Base-by-base conservation (phyloP, 1,140 invertebrate genomes). In the Lerema accius region DNA sequence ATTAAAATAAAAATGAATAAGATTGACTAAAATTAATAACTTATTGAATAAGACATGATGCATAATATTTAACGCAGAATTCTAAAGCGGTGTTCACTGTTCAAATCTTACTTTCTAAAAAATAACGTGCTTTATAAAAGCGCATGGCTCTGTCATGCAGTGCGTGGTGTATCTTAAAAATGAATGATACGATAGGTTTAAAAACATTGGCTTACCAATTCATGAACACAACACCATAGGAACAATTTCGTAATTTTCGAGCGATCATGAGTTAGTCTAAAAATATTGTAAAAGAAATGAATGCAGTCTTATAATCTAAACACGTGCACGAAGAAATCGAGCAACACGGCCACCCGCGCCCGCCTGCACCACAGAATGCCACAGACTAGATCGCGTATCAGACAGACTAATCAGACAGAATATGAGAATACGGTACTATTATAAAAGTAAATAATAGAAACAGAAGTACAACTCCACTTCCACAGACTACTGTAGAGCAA, bases 231-330 rank as follows among this genome's bases (percentile, higher is more conserved):
- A 66, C 55, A 66, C 26, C n/a, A 28, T 13, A 37, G 23, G 16
- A 14, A 62, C 49, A 39, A 51, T 42, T 50, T 4, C 43, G 6
- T 39, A 65, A 64, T 14, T 32, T 49, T 46, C 19, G 19, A 65
- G 14, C 7, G 16, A 43, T 43, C 15, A 23, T 23, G 5, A 3
- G 19, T 37, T 53, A 64, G 35, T 61, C 23, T 32, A 56, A 49
- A 63, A 35, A n/a, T 32, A 63, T 39, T 48, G 55, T 11, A 6
- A 51, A 64, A 59, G 28, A 68, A 71, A 74, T 71, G 49, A 73
- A 72, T 70, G 66, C 70, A 73, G 35, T 64, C 67, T 43, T 56
- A 63, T n/a, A 55, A 71, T 69, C 71, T 71, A 73, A 71, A 73
- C 78, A 80, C 75, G 71, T 76, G 69, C 71, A 66, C 53, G 6